Conservation (phyloP, 2,113 vertebrate species). For the Terrapene triunguis region DNA sequence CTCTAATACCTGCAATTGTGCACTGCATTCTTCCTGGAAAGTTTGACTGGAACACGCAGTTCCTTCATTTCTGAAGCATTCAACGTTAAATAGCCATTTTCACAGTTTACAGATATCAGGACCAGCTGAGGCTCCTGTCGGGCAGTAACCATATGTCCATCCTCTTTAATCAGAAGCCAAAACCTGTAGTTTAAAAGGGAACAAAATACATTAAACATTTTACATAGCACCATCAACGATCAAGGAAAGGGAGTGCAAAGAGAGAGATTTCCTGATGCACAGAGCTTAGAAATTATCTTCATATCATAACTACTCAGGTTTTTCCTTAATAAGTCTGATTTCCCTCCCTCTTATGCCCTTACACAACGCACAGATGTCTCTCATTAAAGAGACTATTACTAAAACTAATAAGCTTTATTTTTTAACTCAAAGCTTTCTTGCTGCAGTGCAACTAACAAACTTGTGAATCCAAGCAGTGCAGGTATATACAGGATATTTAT, state of each 20-base stretch:
- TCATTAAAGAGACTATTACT: neutral
- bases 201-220: neutral
- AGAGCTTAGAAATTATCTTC: neutral
- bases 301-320: neutral
- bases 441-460: neutral
- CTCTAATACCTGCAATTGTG: constrained; percentile 78
- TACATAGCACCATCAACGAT: neutral
- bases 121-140: constrained; percentile 92
- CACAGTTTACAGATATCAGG: constrained; percentile 80
- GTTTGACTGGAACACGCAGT: constrained; percentile 79
- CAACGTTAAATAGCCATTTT: constrained; percentile 74
- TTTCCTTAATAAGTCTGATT: neutral
- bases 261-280: neutral
- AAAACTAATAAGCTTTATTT: neutral
- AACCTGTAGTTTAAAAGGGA: constrained; percentile 78
- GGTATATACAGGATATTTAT: neutral
- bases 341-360: neutral
- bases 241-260: neutral
- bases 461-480: neutral
- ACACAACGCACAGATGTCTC: neutral
- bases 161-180: constrained; percentile 90
- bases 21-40: constrained; percentile 75
- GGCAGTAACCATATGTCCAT: constrained; percentile 90
- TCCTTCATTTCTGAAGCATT: constrained; percentile 84
- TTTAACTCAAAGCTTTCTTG: neutral